Percentiles rank a stretch among this genome's conserved stretches.
phyloP scores from a whole-genome alignment of 2,797 vertebrate genomes.

The Scolopax bukidnonensis region DNA sequence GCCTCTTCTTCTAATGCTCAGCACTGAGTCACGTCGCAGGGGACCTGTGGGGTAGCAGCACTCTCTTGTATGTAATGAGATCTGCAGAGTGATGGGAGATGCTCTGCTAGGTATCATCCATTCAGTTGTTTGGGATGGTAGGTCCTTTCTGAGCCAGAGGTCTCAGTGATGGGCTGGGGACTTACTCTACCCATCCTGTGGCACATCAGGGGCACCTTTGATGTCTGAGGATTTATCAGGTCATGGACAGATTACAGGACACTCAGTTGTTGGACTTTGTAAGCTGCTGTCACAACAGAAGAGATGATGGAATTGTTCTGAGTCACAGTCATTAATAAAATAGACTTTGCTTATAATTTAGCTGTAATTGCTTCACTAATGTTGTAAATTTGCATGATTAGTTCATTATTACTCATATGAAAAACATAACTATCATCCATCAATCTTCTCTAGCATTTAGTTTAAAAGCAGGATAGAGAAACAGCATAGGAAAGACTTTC shows the following conservation, averaged over 20 bases:
- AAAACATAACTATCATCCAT: not conserved
- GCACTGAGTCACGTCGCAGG: not conserved
- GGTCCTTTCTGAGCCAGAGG: not conserved
- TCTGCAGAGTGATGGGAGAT: not conserved
- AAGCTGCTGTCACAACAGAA: not conserved
- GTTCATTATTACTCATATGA: not conserved
- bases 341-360: not conserved
- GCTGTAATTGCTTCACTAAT: slow-evolving; percentile 6
- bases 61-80: not conserved
- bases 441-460: not conserved
- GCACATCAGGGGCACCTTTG: not conserved
- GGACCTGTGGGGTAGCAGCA: not conserved
- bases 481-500: not conserved
- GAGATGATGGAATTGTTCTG: not conserved
- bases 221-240: not conserved
- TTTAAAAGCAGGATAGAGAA: not conserved
- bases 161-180: not conserved
- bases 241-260: not conserved
- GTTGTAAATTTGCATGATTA: not conserved
- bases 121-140: not conserved
- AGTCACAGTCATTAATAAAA: not conserved
- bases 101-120: not conserved
- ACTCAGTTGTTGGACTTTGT: not conserved
- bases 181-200: not conserved
- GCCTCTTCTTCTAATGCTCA: not conserved